Evolutionary conservation across 2,113 vertebrate genomes (phyloP), one percentile per base, ranked within the genome.

Genomic region (Galbula dea): DNA sequence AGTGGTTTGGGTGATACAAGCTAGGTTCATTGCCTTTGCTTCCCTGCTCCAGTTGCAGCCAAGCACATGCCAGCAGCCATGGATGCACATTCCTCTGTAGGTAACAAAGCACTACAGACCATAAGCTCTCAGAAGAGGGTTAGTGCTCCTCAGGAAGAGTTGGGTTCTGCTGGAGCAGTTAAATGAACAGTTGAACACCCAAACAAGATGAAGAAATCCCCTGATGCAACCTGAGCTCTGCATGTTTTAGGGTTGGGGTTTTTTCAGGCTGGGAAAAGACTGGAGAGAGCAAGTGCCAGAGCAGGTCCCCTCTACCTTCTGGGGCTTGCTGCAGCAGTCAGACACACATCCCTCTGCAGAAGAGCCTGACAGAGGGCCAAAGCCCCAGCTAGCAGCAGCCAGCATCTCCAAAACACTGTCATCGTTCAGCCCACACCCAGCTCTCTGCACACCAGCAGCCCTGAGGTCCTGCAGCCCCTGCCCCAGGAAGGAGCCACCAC

Each of bases 391-490:
- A 17, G 24, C 45, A 46, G 83, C 23, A 22, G 52, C 45, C 23
- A 52, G 12, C 39, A 27, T 34, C 89, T 48, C 61, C 0, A n/a
- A 5, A 17, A 43, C 2, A 1, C 23, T 0, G 16, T 78, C 74
- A 72, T 72, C 72, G 77, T 48, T 54, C 20, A 26, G 65, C 49
- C 74, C 88, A 62, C 17, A 37, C 21, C 4, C 49, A 57, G 67
- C 45, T 27, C 45, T 27, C 29, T 19, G 62, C n/a, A 11, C 55
- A 22, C 12, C 41, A 20, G 5, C 58, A 29, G 65, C 45, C 74
- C 49, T 3, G 4, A 48, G 13, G n/a, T 46, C 29, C 57, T 34
- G 36, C 52, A 46, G 0, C 30, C 1, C 1, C 23, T 15, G 30
- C 19, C 57, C 46, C 1, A 0, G 18, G 55, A 83, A 14, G 52